A percentile compares a stretch with the other conserved stretches of the same genome.
Evolutionary conservation across 2,113 vertebrate species (phyloP).

Genomic region (Macrotis lagotis): DNA sequence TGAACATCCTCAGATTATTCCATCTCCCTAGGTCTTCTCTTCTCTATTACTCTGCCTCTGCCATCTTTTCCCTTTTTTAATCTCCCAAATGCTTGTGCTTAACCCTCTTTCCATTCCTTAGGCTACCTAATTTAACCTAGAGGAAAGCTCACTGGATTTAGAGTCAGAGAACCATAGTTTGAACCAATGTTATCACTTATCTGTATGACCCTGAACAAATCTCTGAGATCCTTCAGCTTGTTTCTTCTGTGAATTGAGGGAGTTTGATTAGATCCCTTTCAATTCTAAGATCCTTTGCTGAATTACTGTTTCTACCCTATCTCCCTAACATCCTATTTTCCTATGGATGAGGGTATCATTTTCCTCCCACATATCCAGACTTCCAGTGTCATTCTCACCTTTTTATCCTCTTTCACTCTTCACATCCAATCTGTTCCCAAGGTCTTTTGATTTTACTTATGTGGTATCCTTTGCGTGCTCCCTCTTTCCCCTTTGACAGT

Average conservation of each 20-base stretch:
- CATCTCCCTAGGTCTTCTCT: neutral
- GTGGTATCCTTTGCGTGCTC: neutral
- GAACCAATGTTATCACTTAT: neutral
- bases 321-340: neutral
- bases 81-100: neutral
- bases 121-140: neutral
- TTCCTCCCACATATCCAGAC: neutral
- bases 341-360: neutral
- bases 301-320: neutral
- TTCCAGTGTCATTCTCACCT: neutral
- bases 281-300: neutral
- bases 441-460: neutral
- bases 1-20: neutral
- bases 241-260: neutral
- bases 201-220: neutral
- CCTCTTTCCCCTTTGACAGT: neutral
- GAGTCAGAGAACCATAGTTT: neutral
- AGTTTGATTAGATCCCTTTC: neutral
- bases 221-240: neutral
- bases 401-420: neutral
- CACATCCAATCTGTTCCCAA: neutral
- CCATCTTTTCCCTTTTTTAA: neutral
- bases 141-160: neutral
- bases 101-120: neutral
- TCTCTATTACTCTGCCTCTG: neutral